Conservation (phyloP, 2,113 vertebrate species). For the Lepidothrix coronata region DNA sequence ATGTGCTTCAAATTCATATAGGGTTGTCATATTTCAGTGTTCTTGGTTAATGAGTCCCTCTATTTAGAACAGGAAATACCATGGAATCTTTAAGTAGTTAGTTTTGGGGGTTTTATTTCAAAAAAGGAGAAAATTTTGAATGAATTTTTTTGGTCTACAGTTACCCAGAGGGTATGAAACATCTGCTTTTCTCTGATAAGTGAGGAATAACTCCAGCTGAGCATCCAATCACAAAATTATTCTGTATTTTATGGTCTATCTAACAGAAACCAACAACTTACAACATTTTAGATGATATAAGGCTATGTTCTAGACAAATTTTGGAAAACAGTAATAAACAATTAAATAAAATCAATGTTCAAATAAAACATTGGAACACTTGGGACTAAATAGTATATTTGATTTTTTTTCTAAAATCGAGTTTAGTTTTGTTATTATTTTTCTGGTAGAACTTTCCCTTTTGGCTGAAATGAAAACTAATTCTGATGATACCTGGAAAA, state of each 20-base stretch:
- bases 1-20: not conserved
- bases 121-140: not conserved
- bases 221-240: not conserved
- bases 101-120: rapidly evolving
- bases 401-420: not conserved
- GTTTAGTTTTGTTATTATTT: not conserved
- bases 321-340: not conserved
- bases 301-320: not conserved
- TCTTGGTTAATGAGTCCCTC: not conserved
- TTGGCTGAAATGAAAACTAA: not conserved
- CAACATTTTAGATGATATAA: not conserved
- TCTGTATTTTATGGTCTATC: not conserved
- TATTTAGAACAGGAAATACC: not conserved
- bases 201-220: not conserved
- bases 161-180: conserved; percentile 29
- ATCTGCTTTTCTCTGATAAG: conserved; percentile 35
- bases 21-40: not conserved
- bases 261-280: not conserved
- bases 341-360: not conserved
- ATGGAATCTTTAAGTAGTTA: not conserved
- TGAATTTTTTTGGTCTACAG: not conserved
- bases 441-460: not conserved
- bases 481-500: not conserved
- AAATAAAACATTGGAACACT: not conserved
- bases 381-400: not conserved